Evolutionary conservation across 1,140 invertebrate genomes (phyloP), one percentile per base, ranked within the genome.

Genomic region (Drosophila oshimai): DNA sequence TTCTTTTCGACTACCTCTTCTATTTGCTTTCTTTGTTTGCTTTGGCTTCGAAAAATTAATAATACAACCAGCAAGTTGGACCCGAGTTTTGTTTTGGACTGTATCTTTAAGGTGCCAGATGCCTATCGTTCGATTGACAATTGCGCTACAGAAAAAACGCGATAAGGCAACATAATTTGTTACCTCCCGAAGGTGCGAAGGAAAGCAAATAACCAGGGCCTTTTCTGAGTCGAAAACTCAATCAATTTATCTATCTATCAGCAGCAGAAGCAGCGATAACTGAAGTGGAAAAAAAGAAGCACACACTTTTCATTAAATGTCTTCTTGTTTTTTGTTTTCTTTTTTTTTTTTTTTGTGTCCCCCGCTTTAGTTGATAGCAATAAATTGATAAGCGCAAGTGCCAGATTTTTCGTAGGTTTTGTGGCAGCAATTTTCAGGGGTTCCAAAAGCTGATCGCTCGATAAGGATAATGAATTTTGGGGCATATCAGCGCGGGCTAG

Each of bases 271-370:
- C 53, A 64, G 50, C 69, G 79, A 74, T 84, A 83, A 64, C 55
- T 57, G 76, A 37, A 34, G 22, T 60, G 45, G 70, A 70, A 54
- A 83, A 41, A 41, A 6, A 28, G 53, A 60, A 60, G 57, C 57
- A 78, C 70, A 83, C 79, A 87, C 81, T 86, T 87, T 87, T 81
- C 81, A 87, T 87, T 87, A 81, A 84, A 69, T 74, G 71, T 73
- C 69, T 74, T 39, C 36, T 36, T 24, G 29, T 24, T 39, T 46
- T 64, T 65, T 45, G 34, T 58, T 50, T 49, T 18, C 26, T n/a
- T 44, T 22, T 13, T 49, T 15, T 12, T 41, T 46, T 57, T 47
- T 44, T 62, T 54, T 50, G 31, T 53, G 24, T 22, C 15, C 55
- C 22, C 20, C 18, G 31, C 18, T 24, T 51, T 44, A 57, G 65